Conservation (phyloP, 2,888 invertebrate genomes). For the Hoplodrina blanda region DNA sequence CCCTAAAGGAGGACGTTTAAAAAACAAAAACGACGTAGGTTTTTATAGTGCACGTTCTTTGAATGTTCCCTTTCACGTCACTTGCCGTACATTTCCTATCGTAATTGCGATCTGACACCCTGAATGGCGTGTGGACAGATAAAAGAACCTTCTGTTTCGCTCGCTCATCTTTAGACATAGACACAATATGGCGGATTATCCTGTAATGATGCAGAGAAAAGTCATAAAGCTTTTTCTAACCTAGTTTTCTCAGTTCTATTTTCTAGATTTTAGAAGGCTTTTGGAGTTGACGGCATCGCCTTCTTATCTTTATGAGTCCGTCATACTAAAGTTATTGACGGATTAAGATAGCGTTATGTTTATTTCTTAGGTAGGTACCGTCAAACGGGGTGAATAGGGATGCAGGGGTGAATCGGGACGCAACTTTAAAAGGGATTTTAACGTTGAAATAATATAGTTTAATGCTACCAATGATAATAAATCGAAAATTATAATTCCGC, state of each 20-base stretch:
- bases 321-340: constrained; percentile 27
- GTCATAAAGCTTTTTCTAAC: constrained; percentile 13
- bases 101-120: constrained; percentile 76
- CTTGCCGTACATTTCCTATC: constrained; percentile 72
- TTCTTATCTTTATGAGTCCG: constrained; percentile 34
- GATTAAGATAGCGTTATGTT: constrained; percentile 30
- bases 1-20: constrained; percentile 57
- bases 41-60: constrained; percentile 64
- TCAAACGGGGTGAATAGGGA: too few species aligned
- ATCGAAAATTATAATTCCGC: too few species aligned
- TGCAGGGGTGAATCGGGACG: too few species aligned
- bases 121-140: constrained; percentile 72
- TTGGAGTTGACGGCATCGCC: constrained; percentile 1
- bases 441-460: too few species aligned
- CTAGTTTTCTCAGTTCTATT: constrained; percentile 12
- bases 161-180: constrained; percentile 49
- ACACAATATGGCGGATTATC: constrained; percentile 54
- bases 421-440: too few species aligned
- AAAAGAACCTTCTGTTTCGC: constrained; percentile 62
- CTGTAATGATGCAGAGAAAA: constrained; percentile 22
- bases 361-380: constrained; percentile 20
- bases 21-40: constrained; percentile 64
- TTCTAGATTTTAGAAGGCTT: constrained; percentile 13
- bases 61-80: constrained; percentile 71
- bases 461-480: too few species aligned